Evolutionary conservation across 2,888 invertebrate species (phyloP), one percentile per base, ranked within the genome.

Genomic region (Actias luna): DNA sequence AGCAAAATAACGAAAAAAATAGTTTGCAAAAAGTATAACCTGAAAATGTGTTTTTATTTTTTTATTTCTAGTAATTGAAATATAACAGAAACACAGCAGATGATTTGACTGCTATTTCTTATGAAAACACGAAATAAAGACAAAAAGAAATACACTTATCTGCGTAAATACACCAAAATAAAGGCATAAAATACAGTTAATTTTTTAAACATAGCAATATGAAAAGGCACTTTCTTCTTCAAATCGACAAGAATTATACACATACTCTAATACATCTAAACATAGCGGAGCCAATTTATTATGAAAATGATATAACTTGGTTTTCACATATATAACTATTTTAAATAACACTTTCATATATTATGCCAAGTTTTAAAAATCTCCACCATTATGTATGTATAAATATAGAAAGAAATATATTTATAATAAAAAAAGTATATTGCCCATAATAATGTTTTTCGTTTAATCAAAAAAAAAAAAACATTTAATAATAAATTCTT

Each of bases 151-250:
- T 22, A 31, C 33, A 42, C 39, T 57, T 42, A 39, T n/a, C 29
- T 57, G 31, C 31, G 14, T 35, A 36, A 35, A 61, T 10, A 52
- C 22, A 50, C 16, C 2, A 27, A 55, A 55, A n/a, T n/a, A 2
- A 18, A 50, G 39, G 31, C 25, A 55, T 39, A 8, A 22, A 57
- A 29, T 29, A 39, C 35, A 61, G 39, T 33, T 39, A 57, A 5
- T 55, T 22, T 39, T 58, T 57, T 29, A 31, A 62, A 59, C 59
- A 50, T 58, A 42, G 18, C n/a, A 42, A 50, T 58, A 62, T 27
- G 63, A 60, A 67, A 79, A 80, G 79, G 80, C 80, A 80, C 78
- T 64, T 74, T 66, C 77, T 72, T 74, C 69, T 74, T 69, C 72
- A 74, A 72, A 73, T 69, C 71, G 42, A 57, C 46, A 59, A 63